Conservation (phyloP, 2,113 vertebrate species). For the Nerophis lumbriciformis region DNA sequence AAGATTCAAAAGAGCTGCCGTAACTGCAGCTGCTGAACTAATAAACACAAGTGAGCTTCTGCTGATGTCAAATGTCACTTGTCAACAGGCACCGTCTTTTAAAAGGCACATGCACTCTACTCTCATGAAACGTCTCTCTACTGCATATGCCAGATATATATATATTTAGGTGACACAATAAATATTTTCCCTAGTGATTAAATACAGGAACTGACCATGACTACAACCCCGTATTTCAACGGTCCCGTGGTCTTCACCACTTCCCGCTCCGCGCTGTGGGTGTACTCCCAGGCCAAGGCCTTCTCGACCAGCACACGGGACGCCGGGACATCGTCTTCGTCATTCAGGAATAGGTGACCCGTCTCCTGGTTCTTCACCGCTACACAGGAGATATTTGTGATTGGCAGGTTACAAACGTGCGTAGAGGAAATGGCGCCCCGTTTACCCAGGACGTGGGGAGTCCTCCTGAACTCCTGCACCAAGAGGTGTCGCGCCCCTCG, state of each 20-base stretch:
- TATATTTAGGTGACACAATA: too few relatives aligned
- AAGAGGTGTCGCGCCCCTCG: slow-evolving; percentile 86
- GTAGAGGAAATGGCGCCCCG: background rate
- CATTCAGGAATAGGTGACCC: slow-evolving; percentile 82
- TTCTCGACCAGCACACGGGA: slow-evolving; percentile 83
- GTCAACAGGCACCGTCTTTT: too few relatives aligned
- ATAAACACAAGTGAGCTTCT: too few relatives aligned
- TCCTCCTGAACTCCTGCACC: slow-evolving; percentile 83
- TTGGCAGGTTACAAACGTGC: too few relatives aligned
- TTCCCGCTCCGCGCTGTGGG: slow-evolving; percentile 78
- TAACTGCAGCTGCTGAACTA: too few relatives aligned
- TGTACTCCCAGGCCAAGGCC: slow-evolving; percentile 90
- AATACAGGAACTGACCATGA: slow-evolving; percentile 77
- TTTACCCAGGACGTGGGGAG: slow-evolving; percentile 84
- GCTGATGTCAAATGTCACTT: too few relatives aligned
- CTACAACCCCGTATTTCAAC: slow-evolving; percentile 75
- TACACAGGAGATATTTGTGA: slow-evolving; percentile 40
- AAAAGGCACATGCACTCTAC: too few relatives aligned
- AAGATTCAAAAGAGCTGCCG: too few relatives aligned
- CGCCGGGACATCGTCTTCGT: slow-evolving; percentile 77
- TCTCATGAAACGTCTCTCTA: too few relatives aligned
- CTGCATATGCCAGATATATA: too few relatives aligned
- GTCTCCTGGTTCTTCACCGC: slow-evolving; percentile 89
- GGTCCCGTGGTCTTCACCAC: slow-evolving; percentile 84
- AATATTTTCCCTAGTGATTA: too few relatives aligned